These are phyloP conservation scores for Cheracebus regulus DNA, from an alignment of 2,797 vertebrate species.

Conservation along the genomic window DNA sequence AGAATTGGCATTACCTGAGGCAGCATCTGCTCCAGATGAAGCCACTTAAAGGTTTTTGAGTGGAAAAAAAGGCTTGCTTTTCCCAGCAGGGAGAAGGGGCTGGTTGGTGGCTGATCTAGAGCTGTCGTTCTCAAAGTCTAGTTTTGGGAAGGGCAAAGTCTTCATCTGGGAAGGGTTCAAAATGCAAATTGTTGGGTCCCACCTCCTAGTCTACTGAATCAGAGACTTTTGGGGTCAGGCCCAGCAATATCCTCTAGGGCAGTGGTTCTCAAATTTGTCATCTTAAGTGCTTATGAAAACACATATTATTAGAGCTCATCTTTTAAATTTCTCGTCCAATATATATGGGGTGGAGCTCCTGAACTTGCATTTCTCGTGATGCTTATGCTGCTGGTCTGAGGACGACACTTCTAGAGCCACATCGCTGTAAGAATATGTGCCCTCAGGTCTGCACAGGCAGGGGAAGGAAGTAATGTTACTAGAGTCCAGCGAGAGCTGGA, in stretches of 20 bases:
- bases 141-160: not conserved
- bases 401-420: not conserved
- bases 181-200: not conserved
- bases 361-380: not conserved
- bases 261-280: not conserved
- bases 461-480: not conserved
- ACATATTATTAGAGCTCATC: not conserved
- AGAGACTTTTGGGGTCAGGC: not conserved
- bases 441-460: not conserved
- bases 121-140: not conserved
- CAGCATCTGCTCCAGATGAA: not conserved
- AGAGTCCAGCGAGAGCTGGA: not conserved
- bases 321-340: not conserved
- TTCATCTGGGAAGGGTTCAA: not conserved
- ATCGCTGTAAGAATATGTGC: not conserved
- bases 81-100: not conserved
- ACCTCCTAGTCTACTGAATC: not conserved
- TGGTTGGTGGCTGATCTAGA: not conserved
- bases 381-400: not conserved
- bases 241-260: not conserved
- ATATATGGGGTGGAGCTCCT: not conserved
- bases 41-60: not conserved
- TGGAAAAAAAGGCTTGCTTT: not conserved
- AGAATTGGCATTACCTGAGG: not conserved
- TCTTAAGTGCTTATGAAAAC: not conserved